Evolutionary conservation across 2,888 invertebrate species (phyloP).

Genomic region (Phytoseiulus persimilis): DNA sequence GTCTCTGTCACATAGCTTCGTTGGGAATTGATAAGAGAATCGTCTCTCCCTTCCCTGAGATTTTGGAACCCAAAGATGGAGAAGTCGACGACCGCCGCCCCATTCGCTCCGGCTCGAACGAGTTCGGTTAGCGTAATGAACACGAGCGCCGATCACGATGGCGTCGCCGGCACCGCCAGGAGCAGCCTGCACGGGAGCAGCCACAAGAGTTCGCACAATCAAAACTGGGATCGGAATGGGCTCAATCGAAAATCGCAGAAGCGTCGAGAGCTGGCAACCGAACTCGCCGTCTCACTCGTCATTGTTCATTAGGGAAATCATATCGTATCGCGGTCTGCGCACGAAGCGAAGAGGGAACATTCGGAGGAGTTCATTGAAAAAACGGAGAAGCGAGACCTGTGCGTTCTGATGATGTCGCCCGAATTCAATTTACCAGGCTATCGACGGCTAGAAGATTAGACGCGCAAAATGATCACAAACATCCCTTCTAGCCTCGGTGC

Average conservation of each 20-base stretch:
- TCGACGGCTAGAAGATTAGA: neutral
- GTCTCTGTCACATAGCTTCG: neutral
- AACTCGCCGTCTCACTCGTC: neutral
- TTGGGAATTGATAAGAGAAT: neutral
- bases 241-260: neutral
- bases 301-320: neutral
- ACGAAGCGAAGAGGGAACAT: neutral
- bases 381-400: neutral
- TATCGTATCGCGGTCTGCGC: neutral
- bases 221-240: neutral
- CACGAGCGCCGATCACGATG: neutral
- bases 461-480: neutral
- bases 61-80: neutral
- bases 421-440: neutral
- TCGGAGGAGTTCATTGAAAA: neutral
- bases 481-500: neutral
- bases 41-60: neutral
- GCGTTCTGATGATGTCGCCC: neutral
- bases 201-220: neutral
- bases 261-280: neutral
- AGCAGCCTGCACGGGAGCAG: neutral
- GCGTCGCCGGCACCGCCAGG: neutral
- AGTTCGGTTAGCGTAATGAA: neutral
- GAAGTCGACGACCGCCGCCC: neutral
- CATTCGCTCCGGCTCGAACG: neutral